Conservation (phyloP, 2,797 vertebrate species). For the Eidolon dupreanum region DNA sequence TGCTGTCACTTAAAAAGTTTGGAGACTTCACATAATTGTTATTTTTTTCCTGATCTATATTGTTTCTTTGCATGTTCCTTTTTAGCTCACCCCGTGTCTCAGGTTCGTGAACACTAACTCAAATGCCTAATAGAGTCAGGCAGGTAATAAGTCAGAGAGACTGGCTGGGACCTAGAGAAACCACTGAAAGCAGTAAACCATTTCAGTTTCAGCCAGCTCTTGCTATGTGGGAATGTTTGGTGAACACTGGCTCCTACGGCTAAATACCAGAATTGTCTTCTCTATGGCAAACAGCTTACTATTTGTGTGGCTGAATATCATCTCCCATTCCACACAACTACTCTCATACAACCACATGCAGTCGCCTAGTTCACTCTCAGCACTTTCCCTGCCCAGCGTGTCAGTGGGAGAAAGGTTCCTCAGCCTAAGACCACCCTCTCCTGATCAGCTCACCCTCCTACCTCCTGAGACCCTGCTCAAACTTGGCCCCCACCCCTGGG, state of each 20-base stretch:
- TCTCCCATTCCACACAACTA: not conserved
- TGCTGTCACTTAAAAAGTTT: not conserved
- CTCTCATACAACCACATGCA: not conserved
- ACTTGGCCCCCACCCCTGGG: not conserved
- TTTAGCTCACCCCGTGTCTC: not conserved
- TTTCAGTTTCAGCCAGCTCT: not conserved
- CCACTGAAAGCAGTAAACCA: not conserved
- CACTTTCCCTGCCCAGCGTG: not conserved
- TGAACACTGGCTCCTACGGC: not conserved
- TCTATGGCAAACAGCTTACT: not conserved
- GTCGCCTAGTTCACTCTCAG: not conserved
- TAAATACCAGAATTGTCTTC: not conserved
- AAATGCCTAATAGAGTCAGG: not conserved
- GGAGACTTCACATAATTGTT: not conserved
- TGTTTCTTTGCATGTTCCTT: slow-evolving; percentile 12
- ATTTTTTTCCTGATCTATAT: slow-evolving; percentile 19
- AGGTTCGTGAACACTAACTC: slow-evolving; percentile 9
- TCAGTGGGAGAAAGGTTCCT: not conserved
- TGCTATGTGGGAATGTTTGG: not conserved
- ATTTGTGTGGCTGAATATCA: not conserved
- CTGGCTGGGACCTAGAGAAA: not conserved
- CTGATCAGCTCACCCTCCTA: not conserved
- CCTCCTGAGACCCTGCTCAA: not conserved
- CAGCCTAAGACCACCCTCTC: not conserved
- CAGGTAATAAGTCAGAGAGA: not conserved